phyloP scores from a whole-genome alignment of 2,113 vertebrate species.

The Pelodiscus sinensis region DNA sequence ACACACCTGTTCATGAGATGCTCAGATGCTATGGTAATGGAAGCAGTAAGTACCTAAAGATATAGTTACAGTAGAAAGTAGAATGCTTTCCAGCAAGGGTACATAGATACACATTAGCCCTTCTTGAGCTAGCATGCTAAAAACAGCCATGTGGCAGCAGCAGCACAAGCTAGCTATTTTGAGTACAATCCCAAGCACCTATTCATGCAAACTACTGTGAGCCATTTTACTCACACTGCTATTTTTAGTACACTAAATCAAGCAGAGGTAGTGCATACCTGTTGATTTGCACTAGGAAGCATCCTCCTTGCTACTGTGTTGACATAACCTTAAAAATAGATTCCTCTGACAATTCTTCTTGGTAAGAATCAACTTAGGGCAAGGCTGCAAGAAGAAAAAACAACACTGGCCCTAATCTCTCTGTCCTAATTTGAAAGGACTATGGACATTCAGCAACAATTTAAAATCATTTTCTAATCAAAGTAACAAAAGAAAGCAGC shows the following conservation, averaged over 20 bases:
- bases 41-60: neutral
- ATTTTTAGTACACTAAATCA: neutral
- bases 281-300: neutral
- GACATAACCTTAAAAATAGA: neutral
- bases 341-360: neutral
- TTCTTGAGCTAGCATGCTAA: neutral
- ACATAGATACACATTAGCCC: neutral
- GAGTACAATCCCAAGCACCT: neutral
- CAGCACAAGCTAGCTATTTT: neutral
- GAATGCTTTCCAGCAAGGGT: neutral
- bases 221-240: neutral
- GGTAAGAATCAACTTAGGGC: neutral
- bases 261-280: neutral
- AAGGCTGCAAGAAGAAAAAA: neutral
- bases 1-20: neutral
- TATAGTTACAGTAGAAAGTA: neutral
- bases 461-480: neutral
- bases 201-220: neutral
- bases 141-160: neutral
- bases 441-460: neutral
- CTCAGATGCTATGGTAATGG: neutral
- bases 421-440: neutral
- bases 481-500: neutral
- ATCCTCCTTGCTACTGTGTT: neutral
- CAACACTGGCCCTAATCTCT: neutral